Base-by-base conservation (phyloP, 1,140 invertebrate species). In the Meloidogyne floridensis region DNA sequence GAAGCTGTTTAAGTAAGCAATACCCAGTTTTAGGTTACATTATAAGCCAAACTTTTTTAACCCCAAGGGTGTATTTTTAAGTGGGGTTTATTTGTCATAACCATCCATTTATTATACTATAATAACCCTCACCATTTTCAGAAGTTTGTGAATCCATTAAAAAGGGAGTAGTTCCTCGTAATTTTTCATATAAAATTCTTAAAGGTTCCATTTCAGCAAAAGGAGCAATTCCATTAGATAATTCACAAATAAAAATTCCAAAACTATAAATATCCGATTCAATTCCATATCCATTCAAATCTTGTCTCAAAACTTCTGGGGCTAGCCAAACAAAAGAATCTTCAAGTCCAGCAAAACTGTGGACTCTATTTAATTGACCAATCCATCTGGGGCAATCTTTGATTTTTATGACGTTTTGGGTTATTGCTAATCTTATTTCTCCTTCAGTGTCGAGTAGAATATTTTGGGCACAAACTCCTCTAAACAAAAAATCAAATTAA, bases 251-350 rank as follows among this genome's bases (percentile, higher is more conserved):
- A 15, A 94, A 93, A 81, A 96, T 94, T 56, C 95, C 95, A 74
- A 96, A 84, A 84, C 95, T 96, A 87, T 97, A 96, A 51, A 96
- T 93, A 91, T 97, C 95, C 4, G 94, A 95, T 86, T 94, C 94
- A 88, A 94, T 93, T 89, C 94, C 94, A 88, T 96, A 96, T 9
- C 95, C 72, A 74, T 82, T n/a, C 13, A 82, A 81, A 80, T 94
- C 93, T 92, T 95, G 95, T 91, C 95, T 93, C 42, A 96, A 91
- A n/a, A 96, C 90, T 91, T 97, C 95, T 20, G 95, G 95, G 89
- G 94, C 95, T 2, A 95, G 92, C 94, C 95, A 96, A 90, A 95
- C 94, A 2, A 96, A 90, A 88, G 94, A 94, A 53, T 93, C 91
- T 79, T 93, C 92, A 53, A 83, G 59, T 93, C 93, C 47, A 93